These are phyloP conservation scores for Coregonus suidteri DNA, from an alignment of 2,797 vertebrate genomes.

Conservation along the genomic window DNA sequence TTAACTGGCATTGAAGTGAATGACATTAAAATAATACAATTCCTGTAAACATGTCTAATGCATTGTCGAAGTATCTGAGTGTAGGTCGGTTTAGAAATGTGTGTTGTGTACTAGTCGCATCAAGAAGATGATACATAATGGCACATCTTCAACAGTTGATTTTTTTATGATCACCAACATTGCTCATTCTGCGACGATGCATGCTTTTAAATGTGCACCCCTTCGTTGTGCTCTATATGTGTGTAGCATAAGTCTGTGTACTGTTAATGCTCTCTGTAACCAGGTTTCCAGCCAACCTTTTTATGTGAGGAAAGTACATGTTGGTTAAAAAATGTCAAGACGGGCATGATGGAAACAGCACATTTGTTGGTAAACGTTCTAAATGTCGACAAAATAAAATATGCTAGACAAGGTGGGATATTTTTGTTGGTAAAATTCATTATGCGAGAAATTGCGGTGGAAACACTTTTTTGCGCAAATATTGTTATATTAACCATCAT, in stretches of 20 bases:
- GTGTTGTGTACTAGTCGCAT: constrained; percentile 46
- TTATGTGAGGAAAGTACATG: too few relatives aligned
- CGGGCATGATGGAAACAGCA: too few relatives aligned
- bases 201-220: constrained; percentile 74
- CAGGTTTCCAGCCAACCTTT: too few relatives aligned
- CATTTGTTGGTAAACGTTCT: too few relatives aligned
- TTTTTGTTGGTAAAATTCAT: too few relatives aligned
- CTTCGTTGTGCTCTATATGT: constrained; percentile 58
- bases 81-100: constrained; percentile 53
- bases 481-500: too few relatives aligned
- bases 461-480: too few relatives aligned
- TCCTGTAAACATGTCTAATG: constrained; percentile 72
- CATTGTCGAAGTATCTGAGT: constrained; percentile 58
- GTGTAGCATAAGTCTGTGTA: constrained; percentile 65
- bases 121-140: constrained; percentile 25
- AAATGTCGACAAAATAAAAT: too few relatives aligned
- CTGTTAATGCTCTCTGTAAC: constrained; percentile 58
- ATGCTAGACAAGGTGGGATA: too few relatives aligned
- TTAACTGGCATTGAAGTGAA: constrained; percentile 64
- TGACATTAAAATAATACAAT: constrained; percentile 55
- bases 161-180: constrained; percentile 43
- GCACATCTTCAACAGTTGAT: constrained; percentile 20
- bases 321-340: too few relatives aligned
- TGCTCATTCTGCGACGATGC: constrained; percentile 64
- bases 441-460: too few relatives aligned